These are phyloP conservation scores for Smutsia gigantea DNA, from an alignment of 2,797 vertebrate species.

Conservation along the genomic window DNA sequence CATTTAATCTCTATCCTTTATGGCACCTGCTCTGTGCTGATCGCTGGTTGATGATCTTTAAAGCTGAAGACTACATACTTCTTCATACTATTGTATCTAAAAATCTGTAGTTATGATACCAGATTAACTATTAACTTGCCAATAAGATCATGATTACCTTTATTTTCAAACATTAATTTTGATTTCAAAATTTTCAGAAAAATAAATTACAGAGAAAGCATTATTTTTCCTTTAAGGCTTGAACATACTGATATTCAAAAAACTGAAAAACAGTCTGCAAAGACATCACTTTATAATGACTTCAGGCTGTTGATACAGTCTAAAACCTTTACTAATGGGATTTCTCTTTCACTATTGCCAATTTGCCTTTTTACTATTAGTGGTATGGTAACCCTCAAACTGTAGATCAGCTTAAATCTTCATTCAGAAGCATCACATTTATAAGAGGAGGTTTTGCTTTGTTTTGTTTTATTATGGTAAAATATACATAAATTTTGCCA, in stretches of 20 bases:
- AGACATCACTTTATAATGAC: not conserved
- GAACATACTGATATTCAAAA: not conserved
- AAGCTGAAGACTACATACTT: not conserved
- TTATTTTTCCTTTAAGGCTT: not conserved
- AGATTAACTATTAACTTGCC: not conserved
- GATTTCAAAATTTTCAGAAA: slow-evolving; percentile 25
- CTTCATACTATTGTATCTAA: not conserved
- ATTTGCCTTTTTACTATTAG: not conserved
- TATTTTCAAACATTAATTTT: slow-evolving; percentile 44
- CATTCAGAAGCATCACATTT: not conserved
- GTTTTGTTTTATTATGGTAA: not conserved
- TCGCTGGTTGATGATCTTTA: not conserved
- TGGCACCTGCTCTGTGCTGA: not conserved
- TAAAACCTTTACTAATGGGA: not conserved
- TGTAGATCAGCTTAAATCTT: not conserved
- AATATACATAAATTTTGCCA: not conserved
- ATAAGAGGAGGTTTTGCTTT: not conserved
- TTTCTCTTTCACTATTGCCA: not conserved
- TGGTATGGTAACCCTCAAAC: not conserved
- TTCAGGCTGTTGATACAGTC: not conserved
- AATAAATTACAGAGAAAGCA: not conserved
- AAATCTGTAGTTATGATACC: not conserved
- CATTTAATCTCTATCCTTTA: not conserved
- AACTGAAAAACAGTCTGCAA: not conserved
- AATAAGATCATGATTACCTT: not conserved